Conservation (phyloP, 2,797 vertebrate genomes). For the Parotocinclus haroldoi region DNA sequence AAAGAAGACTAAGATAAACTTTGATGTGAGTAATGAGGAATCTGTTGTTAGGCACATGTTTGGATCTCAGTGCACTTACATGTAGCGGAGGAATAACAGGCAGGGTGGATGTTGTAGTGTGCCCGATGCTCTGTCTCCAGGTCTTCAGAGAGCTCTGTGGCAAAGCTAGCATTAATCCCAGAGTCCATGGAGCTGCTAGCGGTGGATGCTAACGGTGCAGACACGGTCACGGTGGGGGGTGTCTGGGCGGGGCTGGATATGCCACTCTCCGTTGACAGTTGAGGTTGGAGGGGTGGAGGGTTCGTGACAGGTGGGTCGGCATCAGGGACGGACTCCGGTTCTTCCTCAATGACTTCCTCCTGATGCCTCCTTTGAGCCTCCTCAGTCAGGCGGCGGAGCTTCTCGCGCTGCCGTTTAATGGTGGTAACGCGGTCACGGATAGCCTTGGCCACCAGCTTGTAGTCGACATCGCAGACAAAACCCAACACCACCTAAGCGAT, state of each 20-base stretch:
- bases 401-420: slow-evolving; percentile 84
- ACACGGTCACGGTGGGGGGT: slow-evolving; percentile 17
- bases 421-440: slow-evolving; percentile 80
- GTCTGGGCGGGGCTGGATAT: slow-evolving; percentile 43
- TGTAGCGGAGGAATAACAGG: slow-evolving; percentile 74
- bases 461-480: slow-evolving; percentile 84
- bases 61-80: slow-evolving; percentile 61
- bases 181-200: slow-evolving; percentile 63
- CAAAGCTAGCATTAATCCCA: slow-evolving; percentile 64
- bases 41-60: too few species aligned
- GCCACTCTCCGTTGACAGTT: slow-evolving; percentile 45
- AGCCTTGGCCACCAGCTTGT: slow-evolving; percentile 84
- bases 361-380: slow-evolving; percentile 32
- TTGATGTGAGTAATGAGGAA: too few species aligned
- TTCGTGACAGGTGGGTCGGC: slow-evolving; percentile 50
- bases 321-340: slow-evolving; percentile 50
- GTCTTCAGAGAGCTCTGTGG: slow-evolving; percentile 66
- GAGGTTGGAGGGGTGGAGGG: slow-evolving; percentile 31
- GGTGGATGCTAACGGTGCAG: slow-evolving; percentile 16
- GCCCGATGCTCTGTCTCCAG: slow-evolving; percentile 68
- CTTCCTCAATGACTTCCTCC: slow-evolving; percentile 49
- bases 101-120: slow-evolving; percentile 64
- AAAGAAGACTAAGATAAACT: too few species aligned
- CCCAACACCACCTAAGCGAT: slow-evolving; percentile 79
- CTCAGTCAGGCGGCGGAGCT: slow-evolving; percentile 65